A percentile compares a stretch with the other conserved stretches of the same genome.
Conservation (phyloP, 2,888 invertebrate species). For the Axea sp. region DNA sequence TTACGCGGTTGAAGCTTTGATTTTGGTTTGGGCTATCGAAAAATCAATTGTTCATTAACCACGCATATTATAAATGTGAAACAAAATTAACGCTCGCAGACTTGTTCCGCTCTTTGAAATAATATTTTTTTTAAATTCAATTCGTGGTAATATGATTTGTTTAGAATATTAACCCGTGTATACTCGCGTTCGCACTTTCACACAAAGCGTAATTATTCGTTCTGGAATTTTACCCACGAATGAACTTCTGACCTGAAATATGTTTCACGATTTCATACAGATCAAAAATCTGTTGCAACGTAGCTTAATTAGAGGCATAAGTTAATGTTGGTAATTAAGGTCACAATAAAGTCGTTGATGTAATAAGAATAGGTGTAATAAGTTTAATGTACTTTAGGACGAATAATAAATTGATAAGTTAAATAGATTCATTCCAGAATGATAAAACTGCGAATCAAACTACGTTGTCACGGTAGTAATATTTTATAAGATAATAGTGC, state of each 20-base stretch:
- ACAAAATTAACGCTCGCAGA: too few species aligned
- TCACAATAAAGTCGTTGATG: conserved; percentile 8
- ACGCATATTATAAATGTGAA: too few species aligned
- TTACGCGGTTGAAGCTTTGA: background rate
- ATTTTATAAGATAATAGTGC: too few species aligned
- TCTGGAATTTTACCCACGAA: conserved; percentile 3
- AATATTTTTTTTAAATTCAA: too few species aligned
- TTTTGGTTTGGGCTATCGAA: too few species aligned
- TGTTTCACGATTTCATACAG: background rate
- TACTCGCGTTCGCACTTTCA: conserved; percentile 4
- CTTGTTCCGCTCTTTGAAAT: too few species aligned
- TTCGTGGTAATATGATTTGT: background rate
- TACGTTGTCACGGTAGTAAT: too few species aligned
- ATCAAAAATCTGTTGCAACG: conserved; percentile 21
- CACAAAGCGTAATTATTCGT: conserved; percentile 20
- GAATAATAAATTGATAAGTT: too few species aligned
- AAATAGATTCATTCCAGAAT: too few species aligned
- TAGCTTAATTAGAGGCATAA: conserved; percentile 13
- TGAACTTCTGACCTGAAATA: conserved; percentile 37
- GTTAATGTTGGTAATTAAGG: conserved; percentile 25
- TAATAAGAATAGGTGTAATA: background rate
- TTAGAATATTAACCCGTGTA: background rate
- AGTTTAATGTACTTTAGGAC: conserved; percentile 4
- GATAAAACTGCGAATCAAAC: too few species aligned
- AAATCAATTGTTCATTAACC: too few species aligned